Base-by-base conservation (phyloP, 2,888 invertebrate species). In the Ormyrus labotus region DNA sequence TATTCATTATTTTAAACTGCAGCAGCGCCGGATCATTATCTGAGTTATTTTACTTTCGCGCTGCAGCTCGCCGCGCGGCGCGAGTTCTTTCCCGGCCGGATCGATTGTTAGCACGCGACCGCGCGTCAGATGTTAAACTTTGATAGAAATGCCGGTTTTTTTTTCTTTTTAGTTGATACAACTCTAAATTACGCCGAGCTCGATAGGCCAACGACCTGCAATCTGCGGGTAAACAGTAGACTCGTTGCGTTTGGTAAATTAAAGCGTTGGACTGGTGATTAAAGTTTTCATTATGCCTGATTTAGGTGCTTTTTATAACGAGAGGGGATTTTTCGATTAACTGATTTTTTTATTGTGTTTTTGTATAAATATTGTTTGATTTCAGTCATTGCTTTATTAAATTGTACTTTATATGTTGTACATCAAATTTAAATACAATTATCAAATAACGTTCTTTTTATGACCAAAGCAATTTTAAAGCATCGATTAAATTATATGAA, bases 101-200 rank as follows among this genome's bases (percentile, higher is more conserved):
- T 74, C 69, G 79, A 69, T 69, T 11, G 50, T 55, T 50, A 45
- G 51, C 79, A 79, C 74, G 79, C 79, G 48, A 79, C 19, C 19
- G 47, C 53, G 19, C 69, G 51, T 69, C 48, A 78, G 78, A 72
- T 72, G 60, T 11, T 72, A 58, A 78, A 57, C 19, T 60, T 51
- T 53, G 78, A 78, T 78, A 78, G 58, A 13, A 10, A 53, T 70
- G 19, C 19, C 19, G 1, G 19, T 19, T 19, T 45, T 50, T 61
- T 53, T 76, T 78, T 69, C 10, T 67, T 72, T 51, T 9, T 65
- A 71, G 51, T 11, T 50, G 57, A 70, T 50, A 61, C 55, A 70
- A 77, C 55, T 51, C 11, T 77, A 55, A 63, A 77, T 77, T 77
- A 64, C 63, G 13, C 9, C 10, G 11, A 47, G 48, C 50, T 69